Base-by-base conservation (phyloP, 37 sponge, comb jelly and placozoan genomes). In the Eunapius fragilis region DNA sequence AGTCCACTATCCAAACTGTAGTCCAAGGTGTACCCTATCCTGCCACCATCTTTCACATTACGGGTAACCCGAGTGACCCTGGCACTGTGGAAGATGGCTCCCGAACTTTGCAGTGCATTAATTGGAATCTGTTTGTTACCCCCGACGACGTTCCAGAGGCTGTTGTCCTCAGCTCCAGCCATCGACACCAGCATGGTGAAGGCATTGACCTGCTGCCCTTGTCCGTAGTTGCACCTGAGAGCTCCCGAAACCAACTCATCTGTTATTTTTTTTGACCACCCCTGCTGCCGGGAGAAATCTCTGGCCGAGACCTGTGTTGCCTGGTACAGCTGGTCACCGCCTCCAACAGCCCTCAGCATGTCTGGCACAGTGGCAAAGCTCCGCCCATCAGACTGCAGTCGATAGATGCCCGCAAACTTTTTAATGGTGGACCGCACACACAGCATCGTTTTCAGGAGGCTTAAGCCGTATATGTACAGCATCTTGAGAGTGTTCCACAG, bases 311-410 rank as follows among this genome's bases (percentile, higher is more conserved):
- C 75, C 49, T 94, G 88, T 3, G 89, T 94, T 3, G 87, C 74
- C 0, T 71, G 33, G 72, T 41, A 77, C 69, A 88, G 38, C 27
- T 72, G n/a, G 0, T 88, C 91, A 9, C 71, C 79, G 0, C 89
- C 90, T 71, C 91, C 96, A 93, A 96, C 93, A 31, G 91, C 91
- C 19, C 35, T 76, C 79, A 97, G 87, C 91, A 97, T 86, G 25
- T 94, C 95, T 32, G 87, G 81, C 6, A 91, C 91, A 77, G 87
- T 91, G 22, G 67, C 72, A 83, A 86, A 97, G 26, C 93, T 48
- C 30, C 76, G 74, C 6, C 95, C 93, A 0, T 74, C 74, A 1
- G 75, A 89, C 72, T 97, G 97, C 24, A 88, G 45, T 34, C 45
- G 41, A 80, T 97, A 97, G 37, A 97, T 94, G 17, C 13, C 68